A percentile compares a stretch with the other conserved stretches of the same genome.
Conservation (phyloP, 2,797 vertebrate species). For the Sylvilagus floridanus region DNA sequence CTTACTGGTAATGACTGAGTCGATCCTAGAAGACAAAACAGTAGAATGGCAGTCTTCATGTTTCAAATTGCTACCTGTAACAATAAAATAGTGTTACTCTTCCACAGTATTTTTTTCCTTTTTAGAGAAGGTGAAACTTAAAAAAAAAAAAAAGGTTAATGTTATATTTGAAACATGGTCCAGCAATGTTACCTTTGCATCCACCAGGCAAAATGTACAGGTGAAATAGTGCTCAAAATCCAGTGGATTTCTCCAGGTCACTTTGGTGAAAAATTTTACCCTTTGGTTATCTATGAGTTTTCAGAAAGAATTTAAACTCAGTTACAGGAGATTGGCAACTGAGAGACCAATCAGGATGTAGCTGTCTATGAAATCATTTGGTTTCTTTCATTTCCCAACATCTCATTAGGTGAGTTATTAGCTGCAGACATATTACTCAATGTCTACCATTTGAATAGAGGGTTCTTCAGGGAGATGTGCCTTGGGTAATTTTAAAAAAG, state of each 20-base stretch:
- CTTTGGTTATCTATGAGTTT: constrained; percentile 28
- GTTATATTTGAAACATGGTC: constrained; percentile 48
- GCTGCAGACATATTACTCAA: constrained; percentile 69
- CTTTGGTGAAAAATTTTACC: background rate
- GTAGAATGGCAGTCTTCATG: constrained; percentile 77
- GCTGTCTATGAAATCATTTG: constrained; percentile 74
- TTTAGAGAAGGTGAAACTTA: constrained; percentile 26
- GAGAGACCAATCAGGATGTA: constrained; percentile 68
- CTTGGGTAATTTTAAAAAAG: constrained; percentile 69
- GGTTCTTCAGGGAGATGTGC: constrained; percentile 54
- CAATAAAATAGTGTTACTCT: constrained; percentile 37
- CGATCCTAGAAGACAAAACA: constrained; percentile 79
- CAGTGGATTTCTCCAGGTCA: constrained; percentile 35
- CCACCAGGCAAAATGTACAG: constrained; percentile 49
- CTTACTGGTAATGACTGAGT: constrained; percentile 76
- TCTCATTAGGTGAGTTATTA: constrained; percentile 80
- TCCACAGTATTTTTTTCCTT: constrained; percentile 24
- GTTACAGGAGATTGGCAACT: constrained; percentile 25
- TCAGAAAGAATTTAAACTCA: constrained; percentile 76
- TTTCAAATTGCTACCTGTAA: constrained; percentile 69
- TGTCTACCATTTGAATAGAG: constrained; percentile 70
- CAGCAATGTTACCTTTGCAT: constrained; percentile 57
- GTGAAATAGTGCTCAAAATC: background rate
- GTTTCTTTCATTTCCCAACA: constrained; percentile 73
- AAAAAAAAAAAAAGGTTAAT: background rate